Percentiles rank a stretch among this genome's conserved stretches.
phyloP scores from a whole-genome alignment of 2,888 invertebrate genomes.

The Rhopalosiphum nymphaeae region DNA sequence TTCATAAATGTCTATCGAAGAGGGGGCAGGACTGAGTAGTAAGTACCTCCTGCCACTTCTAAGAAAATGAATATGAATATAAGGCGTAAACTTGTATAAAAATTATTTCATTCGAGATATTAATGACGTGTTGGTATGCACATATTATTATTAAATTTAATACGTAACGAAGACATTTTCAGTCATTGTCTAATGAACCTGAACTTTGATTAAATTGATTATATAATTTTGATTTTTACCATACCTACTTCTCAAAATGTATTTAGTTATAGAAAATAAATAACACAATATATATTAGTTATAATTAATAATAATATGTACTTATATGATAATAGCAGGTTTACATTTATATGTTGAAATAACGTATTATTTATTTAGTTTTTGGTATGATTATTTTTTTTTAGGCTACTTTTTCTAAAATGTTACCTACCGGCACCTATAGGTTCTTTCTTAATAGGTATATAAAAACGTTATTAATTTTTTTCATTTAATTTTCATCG shows the following conservation, averaged over 20 bases:
- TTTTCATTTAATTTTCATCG: background rate
- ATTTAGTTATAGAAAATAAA: background rate
- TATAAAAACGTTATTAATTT: background rate
- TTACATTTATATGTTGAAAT: background rate
- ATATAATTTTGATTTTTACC: background rate
- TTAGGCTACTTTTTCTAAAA: background rate
- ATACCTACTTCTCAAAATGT: background rate
- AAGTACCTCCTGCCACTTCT: background rate
- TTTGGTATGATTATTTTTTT: background rate
- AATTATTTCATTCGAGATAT: background rate
- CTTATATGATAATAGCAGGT: background rate
- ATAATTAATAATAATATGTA: background rate
- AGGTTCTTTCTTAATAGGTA: too few relatives aligned
- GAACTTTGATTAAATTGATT: background rate
- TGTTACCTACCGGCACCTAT: too few relatives aligned
- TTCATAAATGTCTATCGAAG: background rate
- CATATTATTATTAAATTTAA: background rate
- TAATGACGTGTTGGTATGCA: background rate
- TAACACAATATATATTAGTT: background rate
- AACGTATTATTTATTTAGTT: background rate
- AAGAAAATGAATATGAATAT: background rate
- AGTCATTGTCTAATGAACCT: background rate
- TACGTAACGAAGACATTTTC: background rate
- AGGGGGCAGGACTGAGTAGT: background rate
- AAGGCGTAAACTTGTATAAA: background rate